A percentile compares a stretch with the other conserved stretches of the same genome.
Evolutionary conservation across 2,797 vertebrate species (phyloP).

Genomic region (Centroberyx gerrardi): DNA sequence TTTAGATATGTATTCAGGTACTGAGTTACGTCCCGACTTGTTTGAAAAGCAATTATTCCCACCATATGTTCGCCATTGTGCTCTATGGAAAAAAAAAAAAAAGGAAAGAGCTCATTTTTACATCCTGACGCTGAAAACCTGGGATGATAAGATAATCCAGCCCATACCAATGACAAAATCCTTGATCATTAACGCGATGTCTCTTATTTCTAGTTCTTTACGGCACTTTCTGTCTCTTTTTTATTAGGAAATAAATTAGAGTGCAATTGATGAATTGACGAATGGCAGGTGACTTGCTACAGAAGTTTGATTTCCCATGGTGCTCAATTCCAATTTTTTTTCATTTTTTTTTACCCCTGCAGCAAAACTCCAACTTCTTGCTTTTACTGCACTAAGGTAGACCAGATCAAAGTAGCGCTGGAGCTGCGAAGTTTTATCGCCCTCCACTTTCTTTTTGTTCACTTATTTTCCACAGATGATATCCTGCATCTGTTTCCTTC

Average conservation of each 20-base stretch:
- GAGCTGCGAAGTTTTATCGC: constrained; percentile 77
- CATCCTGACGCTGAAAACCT: constrained; percentile 48
- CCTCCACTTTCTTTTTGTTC: constrained; percentile 71
- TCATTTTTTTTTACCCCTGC: constrained; percentile 45
- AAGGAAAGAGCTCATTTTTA: constrained; percentile 17
- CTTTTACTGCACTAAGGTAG: constrained; percentile 70
- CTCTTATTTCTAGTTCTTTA: constrained; percentile 25
- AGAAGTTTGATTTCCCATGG: constrained; percentile 65
- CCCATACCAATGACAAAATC: constrained; percentile 32
- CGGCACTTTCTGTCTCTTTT: constrained; percentile 33
- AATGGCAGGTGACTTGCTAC: constrained; percentile 67
- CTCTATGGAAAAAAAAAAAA: neutral
- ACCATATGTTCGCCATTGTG: constrained; percentile 62
- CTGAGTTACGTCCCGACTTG: constrained; percentile 31
- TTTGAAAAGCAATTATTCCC: constrained; percentile 66
- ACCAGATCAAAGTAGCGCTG: constrained; percentile 76
- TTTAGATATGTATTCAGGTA: constrained; percentile 48
- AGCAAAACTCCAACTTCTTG: constrained; percentile 52
- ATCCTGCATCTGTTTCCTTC: constrained; percentile 80
- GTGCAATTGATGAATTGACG: constrained; percentile 22
- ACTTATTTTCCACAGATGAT: constrained; percentile 76
- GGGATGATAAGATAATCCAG: constrained; percentile 58
- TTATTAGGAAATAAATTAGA: constrained; percentile 33
- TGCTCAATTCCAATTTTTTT: constrained; percentile 47
- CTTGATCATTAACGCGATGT: neutral